Base-by-base conservation (phyloP, 2,888 invertebrate species). In the Lordiphosa andalusiaca region DNA sequence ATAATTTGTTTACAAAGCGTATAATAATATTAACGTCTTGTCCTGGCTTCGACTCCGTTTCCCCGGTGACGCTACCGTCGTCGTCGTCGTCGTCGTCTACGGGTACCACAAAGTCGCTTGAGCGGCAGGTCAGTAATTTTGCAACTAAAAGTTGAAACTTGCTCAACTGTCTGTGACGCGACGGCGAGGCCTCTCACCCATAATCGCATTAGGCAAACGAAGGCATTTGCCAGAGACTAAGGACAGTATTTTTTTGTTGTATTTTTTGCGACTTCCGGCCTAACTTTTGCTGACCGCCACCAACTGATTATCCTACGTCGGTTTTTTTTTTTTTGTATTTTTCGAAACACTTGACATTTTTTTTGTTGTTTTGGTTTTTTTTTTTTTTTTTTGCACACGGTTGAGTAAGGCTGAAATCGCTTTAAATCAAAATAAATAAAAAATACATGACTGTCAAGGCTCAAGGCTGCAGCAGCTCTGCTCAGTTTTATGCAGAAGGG, bases 1-100 rank as follows among this genome's bases (percentile, higher is more conserved):
- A 78, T 78, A 78, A 78, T 83, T 78, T 78, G 78, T 78, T 78
- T 78, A 81, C 78, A 84, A 84, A 78, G 78, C 81, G 73, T 81
- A 67, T 83, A 78, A 78, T 77, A 73, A 78, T 83, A 81, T 78
- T 78, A 78, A 76, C 78, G 84, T 83, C 77, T 83, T 71, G 73
- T 68, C 67, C 47, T 57, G 66, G 52, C 58, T 36, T 54, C 37
- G 58, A 35, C 65, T 44, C 38, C 49, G 6, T 53, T 21, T 37
- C 21, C 13, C 49, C 37, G 40, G 38, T 35, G 21, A 30, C 16
- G 23, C 23, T 23, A 23, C 33, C 36, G 42, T 23, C n/a, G 6
- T 46, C 52, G 7, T 6, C 30, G 5, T 23, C 36, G 42, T 23
- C n/a, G 6, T 46, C 52, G 7, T 6, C 30, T 30, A 9, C 30